Conservation (phyloP, 2,113 vertebrate genomes). For the Amphiprion ocellaris region DNA sequence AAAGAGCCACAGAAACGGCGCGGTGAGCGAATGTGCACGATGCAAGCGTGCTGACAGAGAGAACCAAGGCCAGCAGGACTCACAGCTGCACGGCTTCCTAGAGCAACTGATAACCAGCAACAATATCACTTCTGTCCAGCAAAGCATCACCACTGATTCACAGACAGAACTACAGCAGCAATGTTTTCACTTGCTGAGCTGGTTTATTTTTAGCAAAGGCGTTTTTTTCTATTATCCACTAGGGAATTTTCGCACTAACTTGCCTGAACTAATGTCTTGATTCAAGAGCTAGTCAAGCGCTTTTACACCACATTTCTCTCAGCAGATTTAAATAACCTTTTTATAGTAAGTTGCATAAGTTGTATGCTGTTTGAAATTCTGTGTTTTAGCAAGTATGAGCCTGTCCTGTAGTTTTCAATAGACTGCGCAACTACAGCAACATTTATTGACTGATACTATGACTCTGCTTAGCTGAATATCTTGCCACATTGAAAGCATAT, state of each 20-base stretch:
- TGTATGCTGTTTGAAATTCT: not conserved
- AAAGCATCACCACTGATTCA: not conserved
- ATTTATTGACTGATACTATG: not conserved
- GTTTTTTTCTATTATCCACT: not conserved
- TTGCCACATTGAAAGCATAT: no score
- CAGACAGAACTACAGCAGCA: not conserved
- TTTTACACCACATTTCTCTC: not conserved
- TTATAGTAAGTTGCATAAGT: not conserved
- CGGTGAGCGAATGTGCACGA: slow-evolving; percentile 59
- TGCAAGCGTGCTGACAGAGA: slow-evolving; percentile 47
- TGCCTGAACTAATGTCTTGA: not conserved
- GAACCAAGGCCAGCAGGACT: slow-evolving; percentile 26
- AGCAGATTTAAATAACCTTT: not conserved
- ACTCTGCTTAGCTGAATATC: no score
- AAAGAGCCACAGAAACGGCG: slow-evolving; percentile 62
- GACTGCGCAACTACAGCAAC: not conserved
- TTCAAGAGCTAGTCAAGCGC: not conserved
- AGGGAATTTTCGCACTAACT: no score
- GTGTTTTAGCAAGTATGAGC: no score
- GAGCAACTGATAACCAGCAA: slow-evolving; percentile 38
- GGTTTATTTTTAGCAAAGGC: not conserved
- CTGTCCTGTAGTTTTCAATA: no score
- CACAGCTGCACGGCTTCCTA: slow-evolving; percentile 59
- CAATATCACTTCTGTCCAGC: not conserved
- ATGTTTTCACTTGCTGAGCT: not conserved